Percentiles rank a stretch among this genome's conserved stretches.
Evolutionary conservation across 2,113 vertebrate species (phyloP).

Genomic region (Callithrix jacchus): DNA sequence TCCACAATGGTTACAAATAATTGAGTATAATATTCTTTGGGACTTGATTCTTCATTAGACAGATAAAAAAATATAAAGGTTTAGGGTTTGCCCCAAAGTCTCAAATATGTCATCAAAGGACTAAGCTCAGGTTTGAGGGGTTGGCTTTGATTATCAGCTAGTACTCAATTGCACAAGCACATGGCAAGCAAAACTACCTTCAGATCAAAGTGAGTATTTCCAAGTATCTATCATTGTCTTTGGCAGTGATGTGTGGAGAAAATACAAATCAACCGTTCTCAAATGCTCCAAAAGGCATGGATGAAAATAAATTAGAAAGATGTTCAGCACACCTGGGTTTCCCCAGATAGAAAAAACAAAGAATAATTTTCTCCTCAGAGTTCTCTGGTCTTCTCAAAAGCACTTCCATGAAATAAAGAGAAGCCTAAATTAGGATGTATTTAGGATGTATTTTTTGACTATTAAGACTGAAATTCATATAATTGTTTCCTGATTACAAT

Average conservation of each 20-base stretch:
- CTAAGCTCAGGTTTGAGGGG: background rate
- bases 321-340: slow-evolving; percentile 27
- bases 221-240: slow-evolving; percentile 43
- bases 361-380: background rate
- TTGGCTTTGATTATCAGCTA: slow-evolving; percentile 48
- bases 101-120: background rate
- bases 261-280: slow-evolving; percentile 44
- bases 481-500: slow-evolving; percentile 25
- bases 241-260: slow-evolving; percentile 38
- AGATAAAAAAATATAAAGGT: background rate
- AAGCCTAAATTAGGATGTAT: slow-evolving; percentile 7
- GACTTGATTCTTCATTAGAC: background rate
- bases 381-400: background rate
- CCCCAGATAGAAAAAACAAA: slow-evolving; percentile 1
- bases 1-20: slow-evolving; percentile 20
- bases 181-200: slow-evolving; percentile 49
- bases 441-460: background rate
- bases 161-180: background rate
- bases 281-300: slow-evolving; percentile 38
- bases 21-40: background rate
- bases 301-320: slow-evolving; percentile 43
- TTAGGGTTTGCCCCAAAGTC: background rate
- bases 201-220: slow-evolving; percentile 47
- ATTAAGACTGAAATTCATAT: slow-evolving; percentile 17
- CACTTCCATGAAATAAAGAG: background rate